Evolutionary conservation across 2,797 vertebrate genomes (phyloP), one percentile per base, ranked within the genome.

Genomic region (Sebastes trivittatus): DNA sequence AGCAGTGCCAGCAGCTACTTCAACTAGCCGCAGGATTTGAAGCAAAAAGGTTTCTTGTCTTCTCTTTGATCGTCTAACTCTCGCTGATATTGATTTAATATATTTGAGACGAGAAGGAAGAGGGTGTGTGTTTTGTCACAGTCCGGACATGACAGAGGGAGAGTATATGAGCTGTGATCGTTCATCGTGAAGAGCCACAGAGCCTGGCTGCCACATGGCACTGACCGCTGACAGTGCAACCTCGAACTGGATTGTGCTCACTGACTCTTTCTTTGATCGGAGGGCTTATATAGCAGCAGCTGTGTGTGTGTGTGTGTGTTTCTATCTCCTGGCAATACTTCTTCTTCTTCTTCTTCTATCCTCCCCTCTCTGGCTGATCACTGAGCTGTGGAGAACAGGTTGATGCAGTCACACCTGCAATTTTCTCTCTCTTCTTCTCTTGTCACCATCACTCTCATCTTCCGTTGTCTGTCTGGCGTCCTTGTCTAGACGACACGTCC

Each of bases 351-450:
- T 9, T 75, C 59, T 46, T 63, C 59, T 52, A 6, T 64, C 42
- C 77, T 75, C 30, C 23, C n/a, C 63, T 89, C 59, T 78, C 5
- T 73, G n/a, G 68, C 78, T 84, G 90, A 88, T 90, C 89, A 86
- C 74, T 83, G 90, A 90, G 88, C 84, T 88, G 87, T 83, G 74
- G 87, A 88, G 84, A 93, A 79, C 91, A 93, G 88, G 90, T 90
- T 92, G 85, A 91, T 90, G 83, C 82, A 86, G 92, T 88, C 89
- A 83, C 88, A 93, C 90, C 90, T 92, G 86, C 80, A 90, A 83
- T 90, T 92, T 89, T 92, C 79, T 75, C 71, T 87, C 75, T 69
- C 80, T 58, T 59, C 78, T 81, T 80, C 79, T 80, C 83, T 75
- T 74, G 85, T 92, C 90, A 83, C 80, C 84, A 84, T 90, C 86